phyloP scores from a whole-genome alignment of 2,888 invertebrate genomes.

The Oxytorus armatus region DNA sequence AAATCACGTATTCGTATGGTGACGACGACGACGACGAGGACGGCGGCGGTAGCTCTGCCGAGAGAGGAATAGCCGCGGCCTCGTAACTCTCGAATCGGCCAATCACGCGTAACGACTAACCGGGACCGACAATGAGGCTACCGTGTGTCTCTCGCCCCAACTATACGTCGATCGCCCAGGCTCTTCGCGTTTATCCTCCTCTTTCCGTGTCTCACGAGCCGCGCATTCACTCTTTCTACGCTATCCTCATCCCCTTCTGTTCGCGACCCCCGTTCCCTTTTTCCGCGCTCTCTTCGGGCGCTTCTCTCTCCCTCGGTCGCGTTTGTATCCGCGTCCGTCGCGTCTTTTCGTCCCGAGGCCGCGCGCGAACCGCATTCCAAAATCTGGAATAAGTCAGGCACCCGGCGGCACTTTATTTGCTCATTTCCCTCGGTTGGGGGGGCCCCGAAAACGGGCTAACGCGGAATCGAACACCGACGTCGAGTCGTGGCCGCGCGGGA shows the following conservation, averaged over 20 bases:
- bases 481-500: slow-evolving; percentile 34
- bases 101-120: slow-evolving; percentile 71
- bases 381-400: slow-evolving; percentile 79
- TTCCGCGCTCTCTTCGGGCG: slow-evolving; percentile 22
- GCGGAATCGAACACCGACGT: slow-evolving; percentile 57
- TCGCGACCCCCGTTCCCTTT: too few species aligned
- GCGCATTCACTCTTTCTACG: slow-evolving; percentile 15
- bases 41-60: slow-evolving; percentile 43
- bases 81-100: slow-evolving; percentile 69
- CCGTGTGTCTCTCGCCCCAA: slow-evolving; percentile 61
- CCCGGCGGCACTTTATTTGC: slow-evolving; percentile 80
- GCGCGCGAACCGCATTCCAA: slow-evolving; percentile 78
- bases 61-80: slow-evolving; percentile 61
- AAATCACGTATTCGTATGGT: slow-evolving; percentile 61
- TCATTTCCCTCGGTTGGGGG: slow-evolving; percentile 78
- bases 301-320: too few species aligned
- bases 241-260: slow-evolving; percentile 50
- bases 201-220: slow-evolving; percentile 19
- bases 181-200: neutral
- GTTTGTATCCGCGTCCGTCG: too few species aligned
- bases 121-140: slow-evolving; percentile 68
- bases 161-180: slow-evolving; percentile 59
- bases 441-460: slow-evolving; percentile 58
- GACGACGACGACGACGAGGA: slow-evolving; percentile 28
- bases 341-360: slow-evolving; percentile 54